A percentile compares a stretch with the other conserved stretches of the same genome.
Evolutionary conservation across 2,113 vertebrate species (phyloP).

Genomic region (Acrocephalus kingi): DNA sequence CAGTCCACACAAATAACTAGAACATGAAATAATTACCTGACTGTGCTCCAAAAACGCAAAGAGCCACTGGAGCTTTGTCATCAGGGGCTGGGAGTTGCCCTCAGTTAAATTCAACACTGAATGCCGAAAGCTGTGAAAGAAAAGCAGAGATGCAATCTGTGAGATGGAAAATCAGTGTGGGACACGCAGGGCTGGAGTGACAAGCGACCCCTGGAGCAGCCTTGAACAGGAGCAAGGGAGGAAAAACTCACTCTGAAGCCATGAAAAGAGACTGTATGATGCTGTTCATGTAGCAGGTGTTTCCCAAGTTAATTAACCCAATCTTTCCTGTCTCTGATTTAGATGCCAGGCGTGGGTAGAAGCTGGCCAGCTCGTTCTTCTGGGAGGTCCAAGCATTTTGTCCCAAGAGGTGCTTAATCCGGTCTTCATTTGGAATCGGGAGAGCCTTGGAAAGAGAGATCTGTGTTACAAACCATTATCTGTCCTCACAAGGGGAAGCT

Average conservation of each 20-base stretch:
- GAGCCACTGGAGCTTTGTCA: conserved; percentile 83
- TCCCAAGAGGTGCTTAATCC: conserved; percentile 81
- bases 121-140: conserved; percentile 77
- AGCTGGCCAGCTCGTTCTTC: conserved; percentile 77
- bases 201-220: not conserved
- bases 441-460: conserved; percentile 68
- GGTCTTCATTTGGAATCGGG: conserved; percentile 79
- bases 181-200: fast-evolving
- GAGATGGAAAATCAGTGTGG: not conserved
- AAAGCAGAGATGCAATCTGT: not conserved
- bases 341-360: conserved; percentile 78
- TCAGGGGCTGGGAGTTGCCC: conserved; percentile 81
- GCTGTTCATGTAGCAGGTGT: conserved; percentile 87
- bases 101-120: conserved; percentile 78
- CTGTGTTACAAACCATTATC: not conserved
- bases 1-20: conserved; percentile 61
- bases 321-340: conserved; percentile 84
- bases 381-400: conserved; percentile 84
- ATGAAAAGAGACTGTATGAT: conserved; percentile 84
- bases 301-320: conserved; percentile 83
- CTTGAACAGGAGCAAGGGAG: not conserved
- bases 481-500: not conserved
- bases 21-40: conserved; percentile 76
- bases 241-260: conserved; percentile 80
- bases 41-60: conserved; percentile 85